These are phyloP conservation scores for Micronisus gabar DNA, from an alignment of 2,113 vertebrate genomes.

Conservation along the genomic window DNA sequence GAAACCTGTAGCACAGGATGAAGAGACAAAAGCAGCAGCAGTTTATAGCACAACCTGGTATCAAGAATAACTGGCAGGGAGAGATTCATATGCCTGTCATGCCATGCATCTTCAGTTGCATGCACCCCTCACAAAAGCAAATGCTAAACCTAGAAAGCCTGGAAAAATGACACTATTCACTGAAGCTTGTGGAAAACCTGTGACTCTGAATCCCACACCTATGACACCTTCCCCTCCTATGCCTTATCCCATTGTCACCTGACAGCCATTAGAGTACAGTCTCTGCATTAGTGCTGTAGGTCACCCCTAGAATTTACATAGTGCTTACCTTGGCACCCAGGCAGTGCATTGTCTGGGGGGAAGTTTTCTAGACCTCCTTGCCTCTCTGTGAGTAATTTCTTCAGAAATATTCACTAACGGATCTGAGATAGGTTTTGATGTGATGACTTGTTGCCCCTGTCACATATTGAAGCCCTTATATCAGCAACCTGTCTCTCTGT, in stretches of 20 bases:
- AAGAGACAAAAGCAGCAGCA: not conserved
- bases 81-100: not conserved
- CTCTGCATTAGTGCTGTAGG: not conserved
- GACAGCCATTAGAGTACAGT: not conserved
- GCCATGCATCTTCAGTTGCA: not conserved
- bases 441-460: not conserved
- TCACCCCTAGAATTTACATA: not conserved
- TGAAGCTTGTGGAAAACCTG: not conserved
- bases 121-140: not conserved
- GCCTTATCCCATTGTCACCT: not conserved
- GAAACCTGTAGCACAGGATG: not conserved
- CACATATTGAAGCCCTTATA: not conserved
- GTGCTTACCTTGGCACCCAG: not conserved
- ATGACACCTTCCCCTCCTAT: fast-evolving
- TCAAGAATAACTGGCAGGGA: not conserved
- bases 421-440: not conserved
- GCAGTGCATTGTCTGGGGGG: not conserved
- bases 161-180: not conserved
- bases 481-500: not conserved
- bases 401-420: not conserved
- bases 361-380: not conserved
- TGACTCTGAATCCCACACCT: not conserved
- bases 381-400: not conserved
- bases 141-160: not conserved
- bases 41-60: not conserved